Conservation (phyloP, 2,113 vertebrate species). For the Toxotes chatareus region DNA sequence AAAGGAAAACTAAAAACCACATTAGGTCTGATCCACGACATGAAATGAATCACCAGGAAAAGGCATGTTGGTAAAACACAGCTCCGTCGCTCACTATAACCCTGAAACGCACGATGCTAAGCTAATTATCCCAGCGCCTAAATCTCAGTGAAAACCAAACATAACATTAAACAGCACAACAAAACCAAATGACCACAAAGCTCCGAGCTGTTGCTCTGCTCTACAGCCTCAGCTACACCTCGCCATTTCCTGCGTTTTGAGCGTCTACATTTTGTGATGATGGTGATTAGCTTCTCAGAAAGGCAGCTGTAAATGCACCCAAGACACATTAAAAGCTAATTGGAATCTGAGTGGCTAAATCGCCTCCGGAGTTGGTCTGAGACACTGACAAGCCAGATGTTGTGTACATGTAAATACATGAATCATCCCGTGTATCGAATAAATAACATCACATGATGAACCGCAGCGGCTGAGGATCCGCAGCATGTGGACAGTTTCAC, state of each 20-base stretch:
- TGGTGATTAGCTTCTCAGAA: conserved; percentile 1
- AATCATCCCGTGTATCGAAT: background rate
- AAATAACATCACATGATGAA: background rate
- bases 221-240: background rate
- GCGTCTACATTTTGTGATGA: background rate
- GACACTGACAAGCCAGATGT: background rate
- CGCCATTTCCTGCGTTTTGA: background rate
- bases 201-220: background rate
- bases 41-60: too few relatives aligned
- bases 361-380: background rate
- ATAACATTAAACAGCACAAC: too few relatives aligned
- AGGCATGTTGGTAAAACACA: too few relatives aligned
- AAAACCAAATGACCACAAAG: background rate
- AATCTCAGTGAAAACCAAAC: background rate
- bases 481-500: too few relatives aligned
- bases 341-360: conserved; percentile 13
- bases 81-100: too few relatives aligned
- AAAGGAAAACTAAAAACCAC: too few relatives aligned
- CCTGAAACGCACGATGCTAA: too few relatives aligned
- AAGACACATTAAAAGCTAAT: background rate
- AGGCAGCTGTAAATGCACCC: background rate
- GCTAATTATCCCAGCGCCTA: too few relatives aligned
- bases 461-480: background rate
- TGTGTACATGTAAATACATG: background rate
- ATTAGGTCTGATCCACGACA: too few relatives aligned